Evolutionary conservation across 2,797 vertebrate species (phyloP).

Genomic region (Notolabrus celidotus): DNA sequence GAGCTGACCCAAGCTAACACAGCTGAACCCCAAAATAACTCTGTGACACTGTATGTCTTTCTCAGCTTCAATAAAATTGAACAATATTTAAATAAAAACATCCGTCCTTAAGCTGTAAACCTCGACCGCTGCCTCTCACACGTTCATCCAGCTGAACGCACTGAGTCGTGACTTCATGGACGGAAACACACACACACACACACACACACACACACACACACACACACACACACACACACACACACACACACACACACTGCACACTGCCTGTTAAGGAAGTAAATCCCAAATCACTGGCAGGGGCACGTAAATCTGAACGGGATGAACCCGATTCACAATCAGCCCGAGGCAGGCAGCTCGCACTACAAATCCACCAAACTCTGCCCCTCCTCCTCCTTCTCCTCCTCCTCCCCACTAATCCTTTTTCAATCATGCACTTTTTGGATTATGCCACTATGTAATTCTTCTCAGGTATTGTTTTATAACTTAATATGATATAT

Average conservation of each 20-base stretch:
- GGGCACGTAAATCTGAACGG: constrained; percentile 72
- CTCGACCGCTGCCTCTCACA: constrained; percentile 46
- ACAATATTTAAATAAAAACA: constrained; percentile 60
- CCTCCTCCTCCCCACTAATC: constrained; percentile 72
- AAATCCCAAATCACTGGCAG: constrained; percentile 74
- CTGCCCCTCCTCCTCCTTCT: constrained; percentile 25
- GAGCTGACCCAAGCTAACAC: constrained; percentile 47
- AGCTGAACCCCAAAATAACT: constrained; percentile 52
- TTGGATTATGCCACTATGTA: constrained; percentile 81
- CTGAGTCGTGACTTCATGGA: constrained; percentile 61
- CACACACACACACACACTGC: constrained; percentile 14
- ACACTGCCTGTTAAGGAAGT: constrained; percentile 68
- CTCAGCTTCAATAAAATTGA: constrained; percentile 46
- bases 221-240: no score
- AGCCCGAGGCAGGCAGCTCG: constrained; percentile 66
- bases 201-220: neutral
- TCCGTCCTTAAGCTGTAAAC: constrained; percentile 35
- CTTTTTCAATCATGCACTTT: constrained; percentile 86
- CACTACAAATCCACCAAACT: constrained; percentile 76
- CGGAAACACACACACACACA: constrained; percentile 26
- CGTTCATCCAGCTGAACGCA: constrained; percentile 59
- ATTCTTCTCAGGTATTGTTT: constrained; percentile 84
- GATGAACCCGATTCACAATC: constrained; percentile 75
- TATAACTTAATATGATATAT: constrained; percentile 84
- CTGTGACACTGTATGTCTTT: constrained; percentile 13